Evolutionary conservation across 2,888 invertebrate genomes (phyloP).

Genomic region (Pristionchus mayeri): DNA sequence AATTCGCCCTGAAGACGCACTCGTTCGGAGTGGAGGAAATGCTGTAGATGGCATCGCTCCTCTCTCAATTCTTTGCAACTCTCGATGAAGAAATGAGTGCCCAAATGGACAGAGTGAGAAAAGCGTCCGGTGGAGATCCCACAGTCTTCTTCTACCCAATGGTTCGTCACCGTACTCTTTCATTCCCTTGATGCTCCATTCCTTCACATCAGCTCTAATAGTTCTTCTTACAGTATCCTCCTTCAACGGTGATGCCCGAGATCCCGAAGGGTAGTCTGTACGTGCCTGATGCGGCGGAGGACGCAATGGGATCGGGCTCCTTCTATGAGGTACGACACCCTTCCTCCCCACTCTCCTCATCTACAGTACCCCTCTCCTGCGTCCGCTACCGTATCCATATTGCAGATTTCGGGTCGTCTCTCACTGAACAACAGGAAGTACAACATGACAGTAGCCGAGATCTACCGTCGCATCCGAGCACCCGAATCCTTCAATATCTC

Average conservation of each 20-base stretch:
- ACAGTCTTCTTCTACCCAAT: too few relatives aligned
- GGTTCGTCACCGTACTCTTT: too few relatives aligned
- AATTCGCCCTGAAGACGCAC: background rate
- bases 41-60: background rate
- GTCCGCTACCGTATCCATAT: background rate
- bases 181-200: background rate
- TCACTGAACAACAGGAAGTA: slow-evolving; percentile 32
- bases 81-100: background rate
- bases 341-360: background rate
- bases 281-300: background rate
- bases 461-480: background rate
- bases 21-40: background rate
- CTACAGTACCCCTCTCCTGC: background rate
- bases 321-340: background rate
- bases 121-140: too few relatives aligned
- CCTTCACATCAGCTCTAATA: background rate
- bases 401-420: slow-evolving; percentile 45
- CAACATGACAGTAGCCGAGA: slow-evolving; percentile 46
- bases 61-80: background rate
- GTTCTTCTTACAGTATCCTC: background rate
- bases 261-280: background rate
- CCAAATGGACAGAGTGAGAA: too few relatives aligned
- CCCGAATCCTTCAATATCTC: slow-evolving; percentile 44
- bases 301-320: background rate
- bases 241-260: background rate